Base-by-base conservation (phyloP, 2,888 invertebrate species). In the Pardosa pseudoannulata region DNA sequence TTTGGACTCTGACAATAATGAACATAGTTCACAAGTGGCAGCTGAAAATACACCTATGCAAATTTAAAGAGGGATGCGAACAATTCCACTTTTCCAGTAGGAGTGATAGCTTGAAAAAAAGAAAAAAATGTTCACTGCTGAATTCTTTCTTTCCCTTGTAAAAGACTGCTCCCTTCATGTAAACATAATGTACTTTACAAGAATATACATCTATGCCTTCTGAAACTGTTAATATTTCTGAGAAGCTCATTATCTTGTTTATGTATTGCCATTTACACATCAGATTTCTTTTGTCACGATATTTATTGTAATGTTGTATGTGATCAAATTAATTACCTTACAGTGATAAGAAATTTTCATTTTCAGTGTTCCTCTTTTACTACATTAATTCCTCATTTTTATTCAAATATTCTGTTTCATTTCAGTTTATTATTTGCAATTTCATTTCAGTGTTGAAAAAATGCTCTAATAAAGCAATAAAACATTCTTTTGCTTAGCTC, bases 11-110 rank as follows among this genome's bases (percentile, higher is more conserved):
- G 36, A 50, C 41, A 72, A 36, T 7, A 75, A 39, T 13, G 29
- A 50, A 29, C 72, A 64, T 28, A 46, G 9, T 27, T 23, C 65
- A 13, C 50, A 64, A 23, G 50, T 31, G 31, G 73, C 56, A 3
- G 81, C 68, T 28, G 83, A 78, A 65, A 72, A 65, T 41, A 78
- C 83, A 3, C 78, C 83, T 0, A 83, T 82, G 82, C 75, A 75
- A 19, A 74, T 70, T 70, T 82, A 82, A 56, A 2, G 3, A 23
- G 16, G 23, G 11, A 23, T 7, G 23, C 1, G 23, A 56, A 73
- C 36, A 36, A 23, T 73, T 73, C 31, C 46, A 72, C 56, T 72
- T 32, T 74, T 62, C 73, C 62, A 62, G 28, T 74, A 74, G 73
- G 31, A 74, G 32, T 27, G 19, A 36, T 62, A 56, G 56, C 32